Conservation (phyloP, 2,797 vertebrate genomes). For the Synanceia verrucosa region DNA sequence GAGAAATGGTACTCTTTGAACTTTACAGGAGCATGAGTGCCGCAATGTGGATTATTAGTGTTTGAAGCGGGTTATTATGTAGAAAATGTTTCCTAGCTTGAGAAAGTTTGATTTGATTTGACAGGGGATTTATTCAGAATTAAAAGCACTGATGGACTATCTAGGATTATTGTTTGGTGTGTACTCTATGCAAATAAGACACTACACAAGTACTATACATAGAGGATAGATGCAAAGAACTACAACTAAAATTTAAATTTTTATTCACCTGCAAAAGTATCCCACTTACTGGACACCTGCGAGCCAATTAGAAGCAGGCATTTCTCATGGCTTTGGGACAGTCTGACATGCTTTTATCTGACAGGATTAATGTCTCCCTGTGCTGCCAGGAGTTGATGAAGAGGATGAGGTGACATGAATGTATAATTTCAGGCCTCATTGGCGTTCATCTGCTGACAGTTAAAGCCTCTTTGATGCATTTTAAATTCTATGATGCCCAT, state of each 20-base stretch:
- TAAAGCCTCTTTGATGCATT: slow-evolving; percentile 27
- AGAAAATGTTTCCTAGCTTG: slow-evolving; percentile 31
- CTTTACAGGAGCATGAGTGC: slow-evolving; percentile 21
- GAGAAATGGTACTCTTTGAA: slow-evolving; percentile 47
- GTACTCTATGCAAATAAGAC: neutral
- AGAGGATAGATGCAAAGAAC: too few species aligned
- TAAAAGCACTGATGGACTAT: neutral
- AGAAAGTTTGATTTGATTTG: neutral
- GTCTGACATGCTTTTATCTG: neutral
- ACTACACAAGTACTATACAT: neutral
- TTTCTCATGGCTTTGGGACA: neutral
- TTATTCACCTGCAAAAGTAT: neutral
- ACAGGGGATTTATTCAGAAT: neutral
- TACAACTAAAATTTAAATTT: neutral
- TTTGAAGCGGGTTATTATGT: slow-evolving; percentile 54
- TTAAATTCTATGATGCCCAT: slow-evolving; percentile 1
- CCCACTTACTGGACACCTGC: neutral
- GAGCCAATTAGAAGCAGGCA: neutral
- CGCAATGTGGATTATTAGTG: slow-evolving; percentile 39
- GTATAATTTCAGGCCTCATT: neutral
- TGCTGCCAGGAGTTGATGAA: neutral
- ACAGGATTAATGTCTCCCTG: neutral
- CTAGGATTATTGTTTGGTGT: neutral
- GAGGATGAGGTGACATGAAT: slow-evolving; percentile 7
- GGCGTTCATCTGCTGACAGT: neutral